Evolutionary conservation across 2,888 invertebrate genomes (phyloP).

Genomic region (Callosobruchus maculatus): DNA sequence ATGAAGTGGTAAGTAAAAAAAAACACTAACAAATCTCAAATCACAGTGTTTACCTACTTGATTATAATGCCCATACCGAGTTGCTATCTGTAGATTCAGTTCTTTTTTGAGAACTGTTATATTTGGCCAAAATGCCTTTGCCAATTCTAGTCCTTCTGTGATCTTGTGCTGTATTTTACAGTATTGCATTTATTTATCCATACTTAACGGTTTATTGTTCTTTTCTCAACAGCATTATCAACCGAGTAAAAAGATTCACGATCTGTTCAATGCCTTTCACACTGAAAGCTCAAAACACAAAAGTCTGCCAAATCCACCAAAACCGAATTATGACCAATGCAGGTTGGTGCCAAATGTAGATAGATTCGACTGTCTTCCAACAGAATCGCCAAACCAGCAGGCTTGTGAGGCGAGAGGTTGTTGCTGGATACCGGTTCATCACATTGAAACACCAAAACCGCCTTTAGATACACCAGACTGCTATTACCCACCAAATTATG

Average conservation of each 20-base stretch:
- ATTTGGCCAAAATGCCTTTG: no score
- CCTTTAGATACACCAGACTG: slow-evolving; percentile 64
- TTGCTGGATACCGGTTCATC: slow-evolving; percentile 56
- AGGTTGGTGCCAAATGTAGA: slow-evolving; percentile 48
- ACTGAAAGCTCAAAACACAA: slow-evolving; percentile 6
- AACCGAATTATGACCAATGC: slow-evolving; percentile 49
- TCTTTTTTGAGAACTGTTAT: no score
- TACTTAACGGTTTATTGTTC: background rate
- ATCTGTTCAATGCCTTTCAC: slow-evolving; percentile 16
- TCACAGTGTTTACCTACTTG: no score
- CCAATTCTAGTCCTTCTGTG: no score
- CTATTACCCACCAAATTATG: slow-evolving; percentile 67
- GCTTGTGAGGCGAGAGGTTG: slow-evolving; percentile 65
- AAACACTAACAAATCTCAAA: no score
- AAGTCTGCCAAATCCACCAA: slow-evolving; percentile 42
- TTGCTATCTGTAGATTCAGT: no score
- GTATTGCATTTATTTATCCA: no score
- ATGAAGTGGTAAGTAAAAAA: slow-evolving; percentile 7
- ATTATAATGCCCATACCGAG: no score
- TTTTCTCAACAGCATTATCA: slow-evolving; percentile 33
- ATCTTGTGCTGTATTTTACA: no score
- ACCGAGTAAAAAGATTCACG: slow-evolving; percentile 30
- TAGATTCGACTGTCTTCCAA: slow-evolving; percentile 71
- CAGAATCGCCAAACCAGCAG: slow-evolving; percentile 51
- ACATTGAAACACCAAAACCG: slow-evolving; percentile 14